Percentiles rank a stretch among this genome's conserved stretches.
These are phyloP conservation scores for Chironomus striatipennis DNA, from an alignment of 1,140 invertebrate species.

Conservation along the genomic window DNA sequence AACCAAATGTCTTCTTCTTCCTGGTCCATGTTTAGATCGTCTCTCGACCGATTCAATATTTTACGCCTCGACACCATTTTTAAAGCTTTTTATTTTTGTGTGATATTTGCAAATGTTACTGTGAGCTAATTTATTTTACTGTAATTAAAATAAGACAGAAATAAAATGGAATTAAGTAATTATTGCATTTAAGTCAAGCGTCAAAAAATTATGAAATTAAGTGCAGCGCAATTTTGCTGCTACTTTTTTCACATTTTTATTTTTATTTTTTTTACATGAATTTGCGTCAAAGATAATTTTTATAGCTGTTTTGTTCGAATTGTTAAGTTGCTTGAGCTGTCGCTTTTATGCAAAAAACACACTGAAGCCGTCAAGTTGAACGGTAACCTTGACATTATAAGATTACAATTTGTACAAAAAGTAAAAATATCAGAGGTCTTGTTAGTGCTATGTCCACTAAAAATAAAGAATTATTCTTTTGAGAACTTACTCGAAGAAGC, in stretches of 20 bases:
- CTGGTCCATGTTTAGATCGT: constrained; percentile 76
- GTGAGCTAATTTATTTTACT: background rate
- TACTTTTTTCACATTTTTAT: background rate
- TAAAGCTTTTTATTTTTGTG: background rate
- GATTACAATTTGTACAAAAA: background rate
- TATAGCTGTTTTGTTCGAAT: background rate
- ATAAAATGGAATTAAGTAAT: background rate
- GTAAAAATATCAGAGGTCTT: background rate
- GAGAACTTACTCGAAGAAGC: too few relatives aligned
- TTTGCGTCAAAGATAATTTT: background rate
- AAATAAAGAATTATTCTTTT: too few relatives aligned
- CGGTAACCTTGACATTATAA: background rate
- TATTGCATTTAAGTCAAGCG: constrained; percentile 1
- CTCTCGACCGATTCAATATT: constrained; percentile 82
- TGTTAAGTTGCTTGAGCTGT: background rate
- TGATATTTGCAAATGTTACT: background rate
- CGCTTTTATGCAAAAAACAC: background rate
- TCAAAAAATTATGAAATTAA: constrained; percentile 12
- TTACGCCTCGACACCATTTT: constrained; percentile 78
- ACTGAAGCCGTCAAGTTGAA: background rate
- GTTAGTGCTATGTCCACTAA: background rate
- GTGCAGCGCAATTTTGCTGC: background rate
- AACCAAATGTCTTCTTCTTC: constrained; percentile 92
- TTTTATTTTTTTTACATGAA: background rate
- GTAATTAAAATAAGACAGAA: background rate